These are phyloP conservation scores for Crocallis elinguaria DNA, from an alignment of 2,888 invertebrate genomes.

Conservation along the genomic window DNA sequence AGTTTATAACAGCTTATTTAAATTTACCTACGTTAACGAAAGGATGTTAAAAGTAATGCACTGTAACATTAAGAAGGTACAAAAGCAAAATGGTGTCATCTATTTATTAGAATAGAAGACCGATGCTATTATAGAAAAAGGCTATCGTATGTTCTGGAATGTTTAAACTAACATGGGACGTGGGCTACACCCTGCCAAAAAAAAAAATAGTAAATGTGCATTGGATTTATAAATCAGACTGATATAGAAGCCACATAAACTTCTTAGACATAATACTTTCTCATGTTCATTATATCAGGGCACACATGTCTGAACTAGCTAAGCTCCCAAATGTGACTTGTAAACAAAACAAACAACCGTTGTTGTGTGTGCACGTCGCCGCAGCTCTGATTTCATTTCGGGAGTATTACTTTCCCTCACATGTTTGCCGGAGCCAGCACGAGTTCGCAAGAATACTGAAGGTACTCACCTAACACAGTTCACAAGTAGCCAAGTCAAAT, in stretches of 20 bases:
- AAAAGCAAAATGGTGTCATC: too few species aligned
- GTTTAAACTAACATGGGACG: too few species aligned
- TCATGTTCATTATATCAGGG: neutral
- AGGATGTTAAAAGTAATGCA: neutral
- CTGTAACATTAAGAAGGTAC: too few species aligned
- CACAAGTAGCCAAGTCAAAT: slow-evolving; percentile 66
- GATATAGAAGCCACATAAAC: neutral
- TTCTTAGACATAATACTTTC: neutral
- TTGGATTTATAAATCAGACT: too few species aligned
- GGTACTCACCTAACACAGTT: slow-evolving; percentile 53
- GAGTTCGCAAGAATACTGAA: slow-evolving; percentile 46
- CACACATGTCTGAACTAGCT: slow-evolving; percentile 8
- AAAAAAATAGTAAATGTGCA: too few species aligned
- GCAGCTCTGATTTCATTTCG: slow-evolving; percentile 34
- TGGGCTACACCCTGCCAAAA: too few species aligned
- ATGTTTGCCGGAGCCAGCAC: slow-evolving; percentile 21
- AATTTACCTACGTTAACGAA: neutral
- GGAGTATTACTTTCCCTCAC: slow-evolving; percentile 26
- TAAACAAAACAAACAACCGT: slow-evolving; percentile 30
- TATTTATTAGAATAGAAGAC: too few species aligned
- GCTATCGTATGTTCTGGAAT: too few species aligned
- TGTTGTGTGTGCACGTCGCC: slow-evolving; percentile 14
- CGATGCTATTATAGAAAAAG: too few species aligned
- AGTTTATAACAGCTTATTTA: slow-evolving; percentile 17
- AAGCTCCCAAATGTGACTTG: slow-evolving; percentile 14